Evolutionary conservation across 92 coral and sea anemone genomes (phyloP).

Genomic region (Bergia sp.): DNA sequence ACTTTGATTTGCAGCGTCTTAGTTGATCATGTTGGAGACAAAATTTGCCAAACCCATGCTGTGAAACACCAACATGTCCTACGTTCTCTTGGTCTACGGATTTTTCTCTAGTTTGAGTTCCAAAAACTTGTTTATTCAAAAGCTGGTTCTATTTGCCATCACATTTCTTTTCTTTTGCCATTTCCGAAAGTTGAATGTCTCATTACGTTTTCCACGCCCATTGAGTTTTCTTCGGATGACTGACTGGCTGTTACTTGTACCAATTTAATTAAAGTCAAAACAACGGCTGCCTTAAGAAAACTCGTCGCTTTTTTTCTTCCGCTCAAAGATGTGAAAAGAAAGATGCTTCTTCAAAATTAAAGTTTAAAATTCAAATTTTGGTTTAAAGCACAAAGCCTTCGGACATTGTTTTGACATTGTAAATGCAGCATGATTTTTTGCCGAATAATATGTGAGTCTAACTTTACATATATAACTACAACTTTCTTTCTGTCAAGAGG

Average conservation of each 20-base stretch:
- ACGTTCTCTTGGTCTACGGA: neutral
- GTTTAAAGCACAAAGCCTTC: neutral
- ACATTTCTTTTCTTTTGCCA: slow-evolving; percentile 20
- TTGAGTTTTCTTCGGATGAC: slow-evolving; percentile 10
- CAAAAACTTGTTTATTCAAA: slow-evolving; percentile 25
- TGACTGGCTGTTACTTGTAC: slow-evolving; percentile 12
- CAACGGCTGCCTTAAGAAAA: neutral
- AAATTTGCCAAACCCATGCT: neutral
- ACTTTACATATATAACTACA: neutral
- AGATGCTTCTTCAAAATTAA: neutral
- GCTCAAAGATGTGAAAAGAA: neutral
- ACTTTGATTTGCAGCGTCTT: neutral
- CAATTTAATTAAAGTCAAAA: slow-evolving; percentile 32
- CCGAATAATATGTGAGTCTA: neutral
- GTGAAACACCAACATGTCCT: neutral
- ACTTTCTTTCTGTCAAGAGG: neutral
- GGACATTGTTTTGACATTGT: neutral
- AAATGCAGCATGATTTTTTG: neutral
- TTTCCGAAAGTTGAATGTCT: slow-evolving; percentile 44
- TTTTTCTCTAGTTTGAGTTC: neutral
- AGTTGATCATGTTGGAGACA: neutral
- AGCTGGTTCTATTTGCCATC: slow-evolving; percentile 29
- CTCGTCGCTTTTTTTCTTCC: neutral
- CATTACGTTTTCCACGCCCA: slow-evolving; percentile 48
- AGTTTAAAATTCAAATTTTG: neutral